These are phyloP conservation scores for Molorchus minor DNA, from an alignment of 2,888 invertebrate species.

Conservation along the genomic window DNA sequence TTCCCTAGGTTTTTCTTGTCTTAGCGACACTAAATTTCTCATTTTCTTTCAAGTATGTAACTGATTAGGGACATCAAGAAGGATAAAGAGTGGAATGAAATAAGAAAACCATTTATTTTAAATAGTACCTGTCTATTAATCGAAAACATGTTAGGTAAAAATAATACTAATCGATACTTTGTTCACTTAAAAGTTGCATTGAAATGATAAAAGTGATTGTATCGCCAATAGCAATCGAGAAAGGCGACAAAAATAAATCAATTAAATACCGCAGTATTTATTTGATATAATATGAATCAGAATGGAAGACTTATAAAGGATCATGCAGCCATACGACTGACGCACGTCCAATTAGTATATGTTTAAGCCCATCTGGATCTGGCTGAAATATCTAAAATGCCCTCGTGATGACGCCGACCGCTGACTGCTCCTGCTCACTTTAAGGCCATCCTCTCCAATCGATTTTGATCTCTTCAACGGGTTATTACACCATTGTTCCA, in stretches of 20 bases:
- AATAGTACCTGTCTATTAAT: too few species aligned
- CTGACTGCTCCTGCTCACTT: slow-evolving; percentile 35
- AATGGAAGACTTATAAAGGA: slow-evolving; percentile 58
- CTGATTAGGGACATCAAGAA: too few species aligned
- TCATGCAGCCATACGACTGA: slow-evolving; percentile 58
- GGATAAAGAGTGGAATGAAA: too few species aligned
- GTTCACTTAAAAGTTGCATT: too few species aligned
- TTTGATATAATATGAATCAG: slow-evolving; percentile 56
- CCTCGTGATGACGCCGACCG: slow-evolving; percentile 39
- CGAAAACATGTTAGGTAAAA: too few species aligned
- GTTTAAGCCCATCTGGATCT: slow-evolving; percentile 60
- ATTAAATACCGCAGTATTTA: slow-evolving; percentile 48
- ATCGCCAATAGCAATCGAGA: slow-evolving; percentile 7
- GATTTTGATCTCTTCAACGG: slow-evolving; percentile 59
- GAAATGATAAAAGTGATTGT: too few species aligned
- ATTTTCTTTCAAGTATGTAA: too few species aligned
- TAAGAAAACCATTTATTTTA: too few species aligned
- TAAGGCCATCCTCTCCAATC: slow-evolving; percentile 52
- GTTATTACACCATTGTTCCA: slow-evolving; percentile 58
- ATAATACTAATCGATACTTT: too few species aligned
- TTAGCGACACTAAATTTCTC: too few species aligned
- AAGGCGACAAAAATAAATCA: slow-evolving; percentile 43
- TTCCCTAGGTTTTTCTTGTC: too few species aligned
- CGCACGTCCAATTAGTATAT: slow-evolving; percentile 62
- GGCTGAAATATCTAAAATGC: slow-evolving; percentile 56